Evolutionary conservation across 1,140 invertebrate species (phyloP).

Genomic region (Meloidogyne hapla): DNA sequence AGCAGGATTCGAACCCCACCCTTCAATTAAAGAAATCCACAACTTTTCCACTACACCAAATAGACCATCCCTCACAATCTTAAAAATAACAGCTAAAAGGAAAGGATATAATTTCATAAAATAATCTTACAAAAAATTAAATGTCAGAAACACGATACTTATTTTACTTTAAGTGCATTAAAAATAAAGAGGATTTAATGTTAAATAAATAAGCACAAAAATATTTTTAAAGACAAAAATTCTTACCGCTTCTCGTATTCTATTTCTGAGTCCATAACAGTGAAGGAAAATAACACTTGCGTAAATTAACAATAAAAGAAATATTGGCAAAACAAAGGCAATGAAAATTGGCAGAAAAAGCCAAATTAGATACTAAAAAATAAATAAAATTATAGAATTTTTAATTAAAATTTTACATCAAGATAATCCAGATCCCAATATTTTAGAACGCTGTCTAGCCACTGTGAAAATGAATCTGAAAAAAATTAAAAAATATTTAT

Average conservation of each 20-base stretch:
- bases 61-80: no score
- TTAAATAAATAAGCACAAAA: background rate
- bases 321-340: constrained; percentile 57
- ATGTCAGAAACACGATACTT: no score
- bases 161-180: constrained; percentile 3
- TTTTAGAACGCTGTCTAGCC: constrained; percentile 56
- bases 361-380: constrained; percentile 60
- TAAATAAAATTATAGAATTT: background rate
- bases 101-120: no score
- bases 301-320: constrained; percentile 62
- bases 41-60: no score
- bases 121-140: no score
- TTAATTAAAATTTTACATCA: constrained; percentile 47
- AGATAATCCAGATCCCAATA: constrained; percentile 62
- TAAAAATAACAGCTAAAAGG: no score
- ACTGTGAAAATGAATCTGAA: constrained; percentile 53
- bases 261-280: constrained; percentile 55
- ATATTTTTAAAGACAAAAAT: background rate
- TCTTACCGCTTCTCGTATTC: constrained; percentile 57
- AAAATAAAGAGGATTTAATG: background rate
- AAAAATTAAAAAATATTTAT: constrained; percentile 12
- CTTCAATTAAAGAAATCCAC: no score
- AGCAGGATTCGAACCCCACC: no score
- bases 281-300: constrained; percentile 64
- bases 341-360: constrained; percentile 61